Base-by-base conservation (phyloP, 2,113 vertebrate genomes). In the Dasyurus viverrinus region DNA sequence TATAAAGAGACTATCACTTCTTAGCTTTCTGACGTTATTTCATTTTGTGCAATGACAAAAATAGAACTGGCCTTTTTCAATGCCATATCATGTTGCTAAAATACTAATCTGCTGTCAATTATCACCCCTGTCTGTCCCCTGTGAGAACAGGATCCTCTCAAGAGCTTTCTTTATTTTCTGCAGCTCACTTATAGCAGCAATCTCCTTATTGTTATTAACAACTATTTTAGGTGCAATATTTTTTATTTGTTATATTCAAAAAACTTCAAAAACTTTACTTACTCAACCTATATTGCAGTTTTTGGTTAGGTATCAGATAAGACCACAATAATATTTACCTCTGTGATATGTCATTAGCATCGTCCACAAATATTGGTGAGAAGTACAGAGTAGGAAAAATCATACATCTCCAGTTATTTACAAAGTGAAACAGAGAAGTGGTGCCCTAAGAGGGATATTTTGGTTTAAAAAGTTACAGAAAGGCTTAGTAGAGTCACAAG, bases 71-170 rank as follows among this genome's bases (percentile, higher is more conserved):
- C 96, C 95, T 97, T 97, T 95, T 54, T 54, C 95, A 84, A 0
- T 97, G 96, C 96, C 96, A 94, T 97, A 94, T 97, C 97, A 96
- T 53, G 89, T 84, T 57, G 94, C 96, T 96, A 91, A 55, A 95
- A 96, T 96, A 76, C 93, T 92, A 94, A 95, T 16, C 42, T 94
- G 96, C 92, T 97, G 95, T 89, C 76, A 1, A 89, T 97, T n/a
- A 91, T 92, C 93, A 95, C 89, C 68, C 95, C 93, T 8, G n/a
- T n/a, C 8, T 23, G 19, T 84, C 68, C 68, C 68, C 68, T 14
- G 0, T 10, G 90, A 95, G 95, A 68, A 36, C n/a, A 57, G n/a
- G 94, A 94, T 96, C 91, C 22, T 0, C 93, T 93, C 95, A 89
- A 84, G 91, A 54, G 92, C 10, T 92, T 92, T 53, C 53, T 1